Percentiles rank a stretch among this genome's conserved stretches.
Conservation (phyloP, 2,113 vertebrate genomes). For the Lophius piscatorius region DNA sequence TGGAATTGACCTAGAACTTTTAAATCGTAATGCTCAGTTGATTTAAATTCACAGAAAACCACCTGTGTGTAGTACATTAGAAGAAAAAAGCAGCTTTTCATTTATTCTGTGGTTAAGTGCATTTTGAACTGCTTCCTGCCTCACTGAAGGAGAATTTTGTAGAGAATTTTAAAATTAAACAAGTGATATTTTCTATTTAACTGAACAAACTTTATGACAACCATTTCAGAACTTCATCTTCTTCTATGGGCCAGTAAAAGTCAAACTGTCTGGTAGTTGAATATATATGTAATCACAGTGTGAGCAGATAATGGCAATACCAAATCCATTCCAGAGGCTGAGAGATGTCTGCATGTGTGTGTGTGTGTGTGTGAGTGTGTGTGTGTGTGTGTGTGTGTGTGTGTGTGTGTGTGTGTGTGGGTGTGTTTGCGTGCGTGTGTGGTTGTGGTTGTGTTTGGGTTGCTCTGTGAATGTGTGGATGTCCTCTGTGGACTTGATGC, state of each 20-base stretch:
- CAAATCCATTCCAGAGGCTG: slow-evolving; percentile 29
- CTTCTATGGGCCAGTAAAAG: too few species aligned
- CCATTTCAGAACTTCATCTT: too few species aligned
- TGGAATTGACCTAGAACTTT: neutral
- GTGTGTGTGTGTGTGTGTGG: slow-evolving; percentile 25
- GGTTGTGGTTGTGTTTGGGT: slow-evolving; percentile 14
- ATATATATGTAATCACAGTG: slow-evolving; percentile 12
- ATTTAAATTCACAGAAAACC: slow-evolving; percentile 7
- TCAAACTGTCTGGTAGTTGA: too few species aligned
- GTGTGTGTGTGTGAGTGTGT: slow-evolving; percentile 12
- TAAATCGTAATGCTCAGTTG: slow-evolving; percentile 9
- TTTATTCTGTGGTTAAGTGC: neutral
- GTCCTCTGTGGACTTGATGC: slow-evolving; percentile 30
- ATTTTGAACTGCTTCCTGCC: too few species aligned
- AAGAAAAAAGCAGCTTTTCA: neutral
- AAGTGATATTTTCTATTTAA: neutral
- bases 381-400: slow-evolving; percentile 25
- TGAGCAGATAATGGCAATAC: slow-evolving; percentile 33
- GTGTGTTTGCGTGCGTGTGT: slow-evolving; percentile 8
- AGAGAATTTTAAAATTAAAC: neutral
- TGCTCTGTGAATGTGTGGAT: slow-evolving; percentile 17
- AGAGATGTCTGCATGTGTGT: slow-evolving; percentile 15
- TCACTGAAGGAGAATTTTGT: too few species aligned
- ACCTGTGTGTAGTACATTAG: neutral
- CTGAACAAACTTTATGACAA: too few species aligned